Percentiles rank a stretch among this genome's conserved stretches.
These are phyloP conservation scores for Sandelia bainsii DNA, from an alignment of 2,797 vertebrate genomes.

Conservation along the genomic window DNA sequence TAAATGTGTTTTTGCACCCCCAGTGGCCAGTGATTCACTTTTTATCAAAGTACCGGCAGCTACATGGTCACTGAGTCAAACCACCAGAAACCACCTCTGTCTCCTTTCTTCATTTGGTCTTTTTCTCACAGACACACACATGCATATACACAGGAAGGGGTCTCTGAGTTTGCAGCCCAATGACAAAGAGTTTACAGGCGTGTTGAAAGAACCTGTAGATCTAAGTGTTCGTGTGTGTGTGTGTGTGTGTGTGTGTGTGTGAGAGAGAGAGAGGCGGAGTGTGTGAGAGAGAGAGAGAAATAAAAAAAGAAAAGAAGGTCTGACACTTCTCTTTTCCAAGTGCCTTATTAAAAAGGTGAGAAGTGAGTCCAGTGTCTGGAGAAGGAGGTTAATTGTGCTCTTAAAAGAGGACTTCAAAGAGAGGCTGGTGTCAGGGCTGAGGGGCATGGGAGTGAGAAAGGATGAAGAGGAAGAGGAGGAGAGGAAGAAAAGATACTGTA, in stretches of 20 bases:
- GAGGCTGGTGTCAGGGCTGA: conserved; percentile 79
- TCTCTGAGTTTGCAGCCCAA: conserved; percentile 75
- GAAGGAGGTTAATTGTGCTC: conserved; percentile 83
- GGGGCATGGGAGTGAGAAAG: conserved; percentile 75
- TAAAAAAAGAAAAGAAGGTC: conserved; percentile 49
- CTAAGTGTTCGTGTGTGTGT: conserved; percentile 17
- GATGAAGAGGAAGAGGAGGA: conserved; percentile 58
- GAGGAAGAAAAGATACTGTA: conserved; percentile 55
- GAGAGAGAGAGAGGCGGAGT: conserved; percentile 28
- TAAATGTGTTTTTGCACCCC: conserved; percentile 66
- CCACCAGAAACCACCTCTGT: conserved; percentile 57
- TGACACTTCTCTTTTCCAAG: conserved; percentile 84
- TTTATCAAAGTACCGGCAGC: conserved; percentile 83
- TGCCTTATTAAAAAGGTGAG: conserved; percentile 90
- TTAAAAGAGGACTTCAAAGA: conserved; percentile 88
- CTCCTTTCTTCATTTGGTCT: conserved; percentile 50
- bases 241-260: conserved; percentile 36
- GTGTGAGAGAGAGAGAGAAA: conserved; percentile 32
- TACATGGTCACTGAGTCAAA: conserved; percentile 75
- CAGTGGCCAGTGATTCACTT: conserved; percentile 80
- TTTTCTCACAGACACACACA: conserved; percentile 6
- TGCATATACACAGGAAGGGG: conserved; percentile 63
- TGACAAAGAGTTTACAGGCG: conserved; percentile 85
- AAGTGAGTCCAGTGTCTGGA: conserved; percentile 88
- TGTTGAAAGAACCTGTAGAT: conserved; percentile 68